Percentiles rank a stretch among this genome's conserved stretches.
phyloP scores from a whole-genome alignment of 2,888 invertebrate genomes.

The Andrena bicolor region DNA sequence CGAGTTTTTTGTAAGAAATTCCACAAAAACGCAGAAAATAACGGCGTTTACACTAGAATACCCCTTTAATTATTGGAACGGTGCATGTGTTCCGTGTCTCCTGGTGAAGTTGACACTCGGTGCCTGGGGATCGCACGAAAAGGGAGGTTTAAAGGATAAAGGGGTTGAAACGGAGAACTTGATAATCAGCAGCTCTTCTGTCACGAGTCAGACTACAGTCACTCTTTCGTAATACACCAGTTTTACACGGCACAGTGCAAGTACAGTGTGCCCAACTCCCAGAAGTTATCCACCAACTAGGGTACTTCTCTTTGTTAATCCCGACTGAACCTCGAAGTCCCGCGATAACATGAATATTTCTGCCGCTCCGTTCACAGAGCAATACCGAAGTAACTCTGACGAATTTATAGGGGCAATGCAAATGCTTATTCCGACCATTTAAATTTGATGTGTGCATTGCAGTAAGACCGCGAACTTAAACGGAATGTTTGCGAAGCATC shows the following conservation, averaged over 20 bases:
- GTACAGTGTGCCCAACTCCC: constrained; percentile 26
- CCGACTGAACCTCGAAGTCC: constrained; percentile 30
- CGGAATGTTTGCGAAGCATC: background rate
- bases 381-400: constrained; percentile 16
- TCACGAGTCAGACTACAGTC: constrained; percentile 45
- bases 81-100: background rate
- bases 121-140: constrained; percentile 8
- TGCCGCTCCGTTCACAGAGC: background rate
- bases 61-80: background rate
- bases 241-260: constrained; percentile 20
- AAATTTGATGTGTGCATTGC: constrained; percentile 1
- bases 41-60: too few species aligned
- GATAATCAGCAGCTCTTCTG: constrained; percentile 57
- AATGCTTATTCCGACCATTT: constrained; percentile 1
- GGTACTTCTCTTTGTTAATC: constrained; percentile 46
- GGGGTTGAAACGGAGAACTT: constrained; percentile 47
- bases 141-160: constrained; percentile 15
- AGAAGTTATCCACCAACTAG: constrained; percentile 27
- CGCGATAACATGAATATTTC: constrained; percentile 38
- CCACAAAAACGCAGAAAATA: too few species aligned
- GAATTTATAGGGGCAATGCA: constrained; percentile 18
- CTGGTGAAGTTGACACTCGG: constrained; percentile 25
- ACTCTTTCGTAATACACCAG: constrained; percentile 35
- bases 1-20: too few species aligned
- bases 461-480: background rate